Evolutionary conservation across 2,888 invertebrate species (phyloP).

Genomic region (Corbicula japonica): DNA sequence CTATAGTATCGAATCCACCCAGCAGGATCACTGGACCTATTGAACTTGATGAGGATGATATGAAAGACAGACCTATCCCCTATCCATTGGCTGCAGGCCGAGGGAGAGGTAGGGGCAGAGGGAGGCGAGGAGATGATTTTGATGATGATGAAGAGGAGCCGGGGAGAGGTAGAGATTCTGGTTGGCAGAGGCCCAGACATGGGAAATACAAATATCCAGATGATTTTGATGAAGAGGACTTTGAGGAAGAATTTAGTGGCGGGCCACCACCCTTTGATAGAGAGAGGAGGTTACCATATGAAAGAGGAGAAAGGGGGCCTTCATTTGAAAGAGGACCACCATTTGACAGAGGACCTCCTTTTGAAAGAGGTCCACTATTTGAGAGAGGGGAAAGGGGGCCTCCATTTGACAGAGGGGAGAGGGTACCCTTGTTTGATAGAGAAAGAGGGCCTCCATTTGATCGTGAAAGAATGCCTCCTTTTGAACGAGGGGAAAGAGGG

Average conservation of each 20-base stretch:
- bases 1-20: slow-evolving; percentile 20
- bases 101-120: slow-evolving; percentile 12
- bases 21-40: slow-evolving; percentile 45
- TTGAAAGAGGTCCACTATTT: slow-evolving; percentile 22
- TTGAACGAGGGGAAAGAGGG: not conserved
- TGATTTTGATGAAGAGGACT: slow-evolving; percentile 68
- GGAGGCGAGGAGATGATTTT: slow-evolving; percentile 2
- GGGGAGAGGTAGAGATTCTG: slow-evolving; percentile 23
- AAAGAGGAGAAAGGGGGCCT: slow-evolving; percentile 48
- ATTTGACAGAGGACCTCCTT: slow-evolving; percentile 6
- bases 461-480: slow-evolving; percentile 4
- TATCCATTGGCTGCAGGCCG: too few relatives aligned
- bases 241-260: slow-evolving; percentile 49
- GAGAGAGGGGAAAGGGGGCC: slow-evolving; percentile 47
- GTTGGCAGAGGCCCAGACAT: slow-evolving; percentile 41
- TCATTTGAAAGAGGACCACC: slow-evolving; percentile 25
- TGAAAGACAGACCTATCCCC: too few relatives aligned
- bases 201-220: slow-evolving; percentile 63
- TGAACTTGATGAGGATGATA: slow-evolving; percentile 31
- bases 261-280: slow-evolving; percentile 7
- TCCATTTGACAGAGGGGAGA: slow-evolving; percentile 24
- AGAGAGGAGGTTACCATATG: slow-evolving; percentile 23
- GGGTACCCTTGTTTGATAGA: slow-evolving; percentile 1
- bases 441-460: slow-evolving; percentile 2
- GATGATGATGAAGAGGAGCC: slow-evolving; percentile 18